A percentile compares a stretch with the other conserved stretches of the same genome.
Conservation (phyloP, 2,797 vertebrate genomes). For the Onychomys leucogaster region DNA sequence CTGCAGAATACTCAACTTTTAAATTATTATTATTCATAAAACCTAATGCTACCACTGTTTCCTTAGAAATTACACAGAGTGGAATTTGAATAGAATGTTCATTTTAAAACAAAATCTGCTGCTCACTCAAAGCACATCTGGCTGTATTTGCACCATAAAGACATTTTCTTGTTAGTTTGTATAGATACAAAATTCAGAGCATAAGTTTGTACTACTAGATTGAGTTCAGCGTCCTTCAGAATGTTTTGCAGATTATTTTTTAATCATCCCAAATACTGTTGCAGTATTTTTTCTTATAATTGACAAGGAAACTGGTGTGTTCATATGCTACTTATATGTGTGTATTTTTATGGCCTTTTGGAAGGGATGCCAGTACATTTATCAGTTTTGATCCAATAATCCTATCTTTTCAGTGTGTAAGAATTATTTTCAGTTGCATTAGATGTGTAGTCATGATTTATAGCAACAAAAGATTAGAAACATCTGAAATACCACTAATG, state of each 20-base stretch:
- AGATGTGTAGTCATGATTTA: conserved; percentile 30
- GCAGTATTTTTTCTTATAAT: background rate
- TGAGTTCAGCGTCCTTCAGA: conserved; percentile 30
- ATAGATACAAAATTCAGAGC: too few relatives aligned
- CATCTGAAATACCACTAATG: background rate
- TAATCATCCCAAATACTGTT: background rate
- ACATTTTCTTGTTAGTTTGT: too few relatives aligned
- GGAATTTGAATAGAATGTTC: too few relatives aligned
- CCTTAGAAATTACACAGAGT: too few relatives aligned
- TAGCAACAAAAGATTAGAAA: conserved; percentile 41
- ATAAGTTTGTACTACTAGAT: too few relatives aligned
- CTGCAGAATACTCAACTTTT: too few relatives aligned
- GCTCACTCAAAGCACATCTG: too few relatives aligned
- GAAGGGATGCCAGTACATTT: background rate
- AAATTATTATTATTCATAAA: too few relatives aligned
- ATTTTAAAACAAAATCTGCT: too few relatives aligned
- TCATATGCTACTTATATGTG: background rate
- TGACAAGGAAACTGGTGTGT: background rate
- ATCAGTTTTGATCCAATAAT: conserved; percentile 17
- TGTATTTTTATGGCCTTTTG: background rate
- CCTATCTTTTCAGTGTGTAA: background rate
- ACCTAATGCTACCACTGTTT: too few relatives aligned
- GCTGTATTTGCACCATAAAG: too few relatives aligned
- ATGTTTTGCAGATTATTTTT: conserved; percentile 31
- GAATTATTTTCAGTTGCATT: conserved; percentile 18